Conservation (phyloP, 2,797 vertebrate species). For the Phrynocephalus guinanensis region DNA sequence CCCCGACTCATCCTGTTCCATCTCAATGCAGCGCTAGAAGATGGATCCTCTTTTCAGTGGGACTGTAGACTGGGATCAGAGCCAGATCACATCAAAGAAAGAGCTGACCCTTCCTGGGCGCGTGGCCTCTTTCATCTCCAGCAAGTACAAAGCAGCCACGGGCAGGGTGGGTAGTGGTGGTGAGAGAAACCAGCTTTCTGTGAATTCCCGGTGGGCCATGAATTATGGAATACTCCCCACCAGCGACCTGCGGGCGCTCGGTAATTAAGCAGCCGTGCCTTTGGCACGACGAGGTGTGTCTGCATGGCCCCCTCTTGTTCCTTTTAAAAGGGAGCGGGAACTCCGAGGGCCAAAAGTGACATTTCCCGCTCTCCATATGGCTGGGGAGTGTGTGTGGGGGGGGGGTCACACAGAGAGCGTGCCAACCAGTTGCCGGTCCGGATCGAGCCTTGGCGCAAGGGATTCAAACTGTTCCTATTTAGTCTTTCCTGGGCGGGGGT, state of each 20-base stretch:
- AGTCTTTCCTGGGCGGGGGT: conserved; percentile 18
- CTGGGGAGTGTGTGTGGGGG: too few species aligned
- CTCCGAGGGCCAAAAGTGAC: too few species aligned
- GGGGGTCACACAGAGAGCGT: neutral
- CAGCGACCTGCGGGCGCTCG: neutral
- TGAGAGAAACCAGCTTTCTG: too few species aligned
- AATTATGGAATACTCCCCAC: conserved; percentile 33
- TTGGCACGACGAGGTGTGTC: neutral
- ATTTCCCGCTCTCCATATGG: too few species aligned
- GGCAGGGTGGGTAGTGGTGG: too few species aligned
- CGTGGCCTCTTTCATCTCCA: too few species aligned
- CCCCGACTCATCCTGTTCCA: too few species aligned
- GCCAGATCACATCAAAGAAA: neutral
- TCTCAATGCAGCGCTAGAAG: too few species aligned
- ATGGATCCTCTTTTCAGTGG: neutral
- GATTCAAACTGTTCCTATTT: conserved; percentile 32
- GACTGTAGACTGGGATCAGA: neutral
- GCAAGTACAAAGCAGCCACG: too few species aligned
- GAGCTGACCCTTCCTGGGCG: too few species aligned
- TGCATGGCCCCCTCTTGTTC: neutral
- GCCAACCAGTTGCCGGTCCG: neutral
- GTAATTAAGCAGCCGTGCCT: conserved; percentile 23
- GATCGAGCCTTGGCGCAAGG: neutral
- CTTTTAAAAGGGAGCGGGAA: neutral
- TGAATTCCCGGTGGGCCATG: neutral